Evolutionary conservation across 2,113 vertebrate species (phyloP).

Genomic region (Manacus vitellinus): DNA sequence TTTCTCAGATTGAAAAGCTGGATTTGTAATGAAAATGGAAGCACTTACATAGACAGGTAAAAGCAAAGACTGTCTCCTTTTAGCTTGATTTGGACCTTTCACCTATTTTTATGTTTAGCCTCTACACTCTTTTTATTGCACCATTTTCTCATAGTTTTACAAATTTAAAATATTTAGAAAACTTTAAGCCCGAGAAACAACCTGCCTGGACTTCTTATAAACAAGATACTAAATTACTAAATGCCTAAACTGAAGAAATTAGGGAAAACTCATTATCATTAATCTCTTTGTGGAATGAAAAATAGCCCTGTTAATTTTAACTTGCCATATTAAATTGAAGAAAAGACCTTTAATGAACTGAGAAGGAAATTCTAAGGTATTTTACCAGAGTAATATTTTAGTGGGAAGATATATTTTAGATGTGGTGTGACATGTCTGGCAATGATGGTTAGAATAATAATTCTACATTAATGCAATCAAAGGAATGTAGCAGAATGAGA

Average conservation of each 20-base stretch:
- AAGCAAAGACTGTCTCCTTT: background rate
- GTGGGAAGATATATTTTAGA: slow-evolving; percentile 20
- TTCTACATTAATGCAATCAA: slow-evolving; percentile 78
- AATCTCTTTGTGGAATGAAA: slow-evolving; percentile 60
- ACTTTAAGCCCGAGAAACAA: background rate
- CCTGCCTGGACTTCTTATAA: background rate
- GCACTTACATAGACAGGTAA: background rate
- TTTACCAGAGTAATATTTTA: slow-evolving; percentile 36
- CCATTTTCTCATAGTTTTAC: background rate
- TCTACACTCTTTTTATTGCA: background rate
- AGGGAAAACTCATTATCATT: slow-evolving; percentile 59
- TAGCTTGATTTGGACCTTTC: background rate
- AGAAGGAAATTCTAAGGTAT: slow-evolving; percentile 42
- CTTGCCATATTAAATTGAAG: slow-evolving; percentile 21
- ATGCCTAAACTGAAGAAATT: slow-evolving; percentile 34
- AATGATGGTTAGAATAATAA: slow-evolving; percentile 71
- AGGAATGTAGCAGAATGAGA: slow-evolving; percentile 78
- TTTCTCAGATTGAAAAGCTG: slow-evolving; percentile 10
- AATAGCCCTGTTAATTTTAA: slow-evolving; percentile 44
- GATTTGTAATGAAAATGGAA: background rate
- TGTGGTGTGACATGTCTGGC: slow-evolving; percentile 32
- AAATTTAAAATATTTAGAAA: background rate
- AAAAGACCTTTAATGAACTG: slow-evolving; percentile 42
- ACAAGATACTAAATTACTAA: slow-evolving; percentile 15
- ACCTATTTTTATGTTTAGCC: background rate